Evolutionary conservation across 2,113 vertebrate genomes (phyloP).

Genomic region (Cariama cristata): DNA sequence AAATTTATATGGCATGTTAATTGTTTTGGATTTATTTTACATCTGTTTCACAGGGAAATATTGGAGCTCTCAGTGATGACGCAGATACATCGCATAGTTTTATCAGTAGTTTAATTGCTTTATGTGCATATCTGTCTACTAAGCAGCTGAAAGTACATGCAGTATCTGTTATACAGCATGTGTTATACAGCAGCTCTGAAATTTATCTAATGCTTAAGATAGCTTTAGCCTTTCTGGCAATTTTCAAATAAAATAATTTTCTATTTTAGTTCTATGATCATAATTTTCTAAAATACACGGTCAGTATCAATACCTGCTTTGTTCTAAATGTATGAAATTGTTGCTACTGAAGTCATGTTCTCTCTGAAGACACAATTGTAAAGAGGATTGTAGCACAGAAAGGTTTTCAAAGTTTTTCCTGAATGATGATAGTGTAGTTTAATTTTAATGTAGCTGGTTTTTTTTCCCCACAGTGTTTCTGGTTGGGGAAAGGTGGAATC

Average conservation of each 20-base stretch:
- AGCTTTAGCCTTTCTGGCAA: neutral
- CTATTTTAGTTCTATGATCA: neutral
- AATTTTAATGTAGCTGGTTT: neutral
- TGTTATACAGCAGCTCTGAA: neutral
- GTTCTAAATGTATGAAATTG: neutral
- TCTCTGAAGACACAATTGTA: neutral
- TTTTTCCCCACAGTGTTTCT: neutral
- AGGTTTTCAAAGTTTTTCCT: neutral
- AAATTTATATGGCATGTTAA: constrained; percentile 56
- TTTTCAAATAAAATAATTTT: neutral
- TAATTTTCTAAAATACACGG: neutral
- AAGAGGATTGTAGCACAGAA: neutral
- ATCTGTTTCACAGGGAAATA: neutral
- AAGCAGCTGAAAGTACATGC: neutral
- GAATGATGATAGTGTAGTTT: neutral
- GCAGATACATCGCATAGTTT: neutral
- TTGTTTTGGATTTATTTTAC: constrained; percentile 1
- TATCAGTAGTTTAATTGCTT: neutral
- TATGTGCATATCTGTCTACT: neutral
- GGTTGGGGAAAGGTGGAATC: neutral
- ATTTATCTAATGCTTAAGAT: neutral
- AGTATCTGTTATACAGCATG: neutral
- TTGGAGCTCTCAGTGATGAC: neutral
- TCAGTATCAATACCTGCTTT: neutral
- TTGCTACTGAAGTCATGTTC: neutral